These are phyloP conservation scores for Muscicapa comitata DNA, from an alignment of 2,797 vertebrate species.

Conservation along the genomic window DNA sequence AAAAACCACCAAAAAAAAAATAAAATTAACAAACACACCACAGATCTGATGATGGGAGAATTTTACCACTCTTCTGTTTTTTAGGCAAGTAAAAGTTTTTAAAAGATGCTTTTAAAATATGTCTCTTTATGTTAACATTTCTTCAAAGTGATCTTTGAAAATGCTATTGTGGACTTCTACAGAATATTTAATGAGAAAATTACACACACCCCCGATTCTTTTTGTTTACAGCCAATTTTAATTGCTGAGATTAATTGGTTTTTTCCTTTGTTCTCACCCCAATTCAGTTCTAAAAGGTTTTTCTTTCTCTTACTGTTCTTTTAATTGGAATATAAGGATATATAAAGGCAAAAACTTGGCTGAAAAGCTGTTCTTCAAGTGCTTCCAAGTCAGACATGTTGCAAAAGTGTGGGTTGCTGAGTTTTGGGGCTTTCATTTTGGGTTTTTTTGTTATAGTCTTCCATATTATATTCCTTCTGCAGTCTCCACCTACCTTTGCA, in stretches of 20 bases:
- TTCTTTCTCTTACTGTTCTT: not conserved
- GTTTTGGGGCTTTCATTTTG: not conserved
- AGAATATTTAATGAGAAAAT: not conserved
- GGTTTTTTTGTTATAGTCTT: not conserved
- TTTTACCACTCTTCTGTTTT: not conserved
- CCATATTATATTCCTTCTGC: not conserved
- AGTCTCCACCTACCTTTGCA: conserved; percentile 53
- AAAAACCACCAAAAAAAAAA: not conserved
- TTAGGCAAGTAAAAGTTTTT: not conserved
- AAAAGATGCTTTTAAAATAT: not conserved
- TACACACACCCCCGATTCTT: not conserved
- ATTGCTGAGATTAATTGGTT: not conserved
- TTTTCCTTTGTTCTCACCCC: not conserved
- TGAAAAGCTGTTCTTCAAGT: conserved; percentile 63
- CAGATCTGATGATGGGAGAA: not conserved
- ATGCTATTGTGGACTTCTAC: not conserved
- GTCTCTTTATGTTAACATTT: not conserved
- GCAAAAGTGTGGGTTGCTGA: not conserved
- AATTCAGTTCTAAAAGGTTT: not conserved
- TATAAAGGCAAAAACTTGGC: not conserved
- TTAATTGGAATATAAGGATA: not conserved
- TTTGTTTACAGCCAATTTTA: not conserved
- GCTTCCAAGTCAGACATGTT: conserved; percentile 81
- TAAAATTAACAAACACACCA: not conserved
- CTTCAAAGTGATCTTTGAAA: not conserved